These are phyloP conservation scores for Globodera rostochiensis DNA, from an alignment of 1,140 invertebrate genomes.

Conservation along the genomic window DNA sequence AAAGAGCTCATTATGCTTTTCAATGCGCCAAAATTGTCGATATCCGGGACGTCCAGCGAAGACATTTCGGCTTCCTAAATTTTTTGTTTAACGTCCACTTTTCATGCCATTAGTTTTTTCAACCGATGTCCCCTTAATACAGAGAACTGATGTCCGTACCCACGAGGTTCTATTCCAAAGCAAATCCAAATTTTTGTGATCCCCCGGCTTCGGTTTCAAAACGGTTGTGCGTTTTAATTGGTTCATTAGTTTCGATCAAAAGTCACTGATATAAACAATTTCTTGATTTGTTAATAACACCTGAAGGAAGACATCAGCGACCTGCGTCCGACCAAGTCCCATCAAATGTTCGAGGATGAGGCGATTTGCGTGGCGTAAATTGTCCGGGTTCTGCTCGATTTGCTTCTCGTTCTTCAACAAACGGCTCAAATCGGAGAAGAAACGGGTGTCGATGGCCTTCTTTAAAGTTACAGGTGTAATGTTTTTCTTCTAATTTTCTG, in stretches of 20 bases:
- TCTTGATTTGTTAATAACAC: conserved; percentile 17
- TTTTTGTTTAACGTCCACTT: not conserved
- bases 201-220: not conserved
- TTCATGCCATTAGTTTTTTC: no score
- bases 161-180: no score
- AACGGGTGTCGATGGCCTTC: conserved; percentile 33
- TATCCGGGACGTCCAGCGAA: conserved; percentile 28
- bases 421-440: conserved; percentile 47
- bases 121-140: no score
- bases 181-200: not conserved
- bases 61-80: conserved; percentile 52
- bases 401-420: conserved; percentile 55
- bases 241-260: no score
- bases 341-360: conserved; percentile 58
- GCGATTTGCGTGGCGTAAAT: conserved; percentile 50
- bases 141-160: no score
- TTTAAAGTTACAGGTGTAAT: conserved; percentile 10
- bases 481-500: not conserved
- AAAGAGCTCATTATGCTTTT: conserved; percentile 48
- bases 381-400: conserved; percentile 42
- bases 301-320: conserved; percentile 58
- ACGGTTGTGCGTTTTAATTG: not conserved
- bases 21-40: conserved; percentile 36
- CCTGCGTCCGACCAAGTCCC: conserved; percentile 48
- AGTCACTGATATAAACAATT: not conserved